A percentile compares a stretch with the other conserved stretches of the same genome.
phyloP scores from a whole-genome alignment of 1,140 invertebrate genomes.

The Reticulitermes speratus region DNA sequence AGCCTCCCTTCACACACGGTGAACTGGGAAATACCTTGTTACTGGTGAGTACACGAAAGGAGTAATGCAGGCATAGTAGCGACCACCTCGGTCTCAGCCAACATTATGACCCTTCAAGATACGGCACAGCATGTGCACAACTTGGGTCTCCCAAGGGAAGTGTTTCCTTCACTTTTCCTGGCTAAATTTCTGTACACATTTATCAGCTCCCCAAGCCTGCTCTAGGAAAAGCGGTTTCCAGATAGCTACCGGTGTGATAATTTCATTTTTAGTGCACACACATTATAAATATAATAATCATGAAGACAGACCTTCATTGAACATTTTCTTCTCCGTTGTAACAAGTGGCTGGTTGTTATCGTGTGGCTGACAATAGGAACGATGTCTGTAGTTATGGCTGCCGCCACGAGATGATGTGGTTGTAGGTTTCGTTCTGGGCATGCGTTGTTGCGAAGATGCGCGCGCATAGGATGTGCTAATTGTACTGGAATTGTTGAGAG shows the following conservation, averaged over 20 bases:
- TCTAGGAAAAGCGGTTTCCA: not conserved
- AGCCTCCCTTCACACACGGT: too few species aligned
- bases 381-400: conserved; percentile 25
- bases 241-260: not conserved
- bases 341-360: conserved; percentile 30
- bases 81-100: too few species aligned
- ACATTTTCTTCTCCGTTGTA: conserved; percentile 32
- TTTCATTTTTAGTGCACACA: too few species aligned
- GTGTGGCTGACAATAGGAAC: not conserved
- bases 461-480: conserved; percentile 24
- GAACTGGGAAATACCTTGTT: too few species aligned
- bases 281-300: not conserved
- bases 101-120: too few species aligned
- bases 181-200: too few species aligned
- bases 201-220: too few species aligned
- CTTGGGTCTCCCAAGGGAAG: too few species aligned
- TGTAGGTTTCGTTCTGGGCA: conserved; percentile 1
- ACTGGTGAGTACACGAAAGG: too few species aligned
- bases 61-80: too few species aligned
- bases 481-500: not conserved
- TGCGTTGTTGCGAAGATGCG: conserved; percentile 16
- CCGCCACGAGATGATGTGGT: not conserved
- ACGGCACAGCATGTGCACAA: too few species aligned
- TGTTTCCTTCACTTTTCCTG: too few species aligned
- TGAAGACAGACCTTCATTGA: conserved; percentile 32